Base-by-base conservation (phyloP, 2,797 vertebrate genomes). In the Chaunax sp. region DNA sequence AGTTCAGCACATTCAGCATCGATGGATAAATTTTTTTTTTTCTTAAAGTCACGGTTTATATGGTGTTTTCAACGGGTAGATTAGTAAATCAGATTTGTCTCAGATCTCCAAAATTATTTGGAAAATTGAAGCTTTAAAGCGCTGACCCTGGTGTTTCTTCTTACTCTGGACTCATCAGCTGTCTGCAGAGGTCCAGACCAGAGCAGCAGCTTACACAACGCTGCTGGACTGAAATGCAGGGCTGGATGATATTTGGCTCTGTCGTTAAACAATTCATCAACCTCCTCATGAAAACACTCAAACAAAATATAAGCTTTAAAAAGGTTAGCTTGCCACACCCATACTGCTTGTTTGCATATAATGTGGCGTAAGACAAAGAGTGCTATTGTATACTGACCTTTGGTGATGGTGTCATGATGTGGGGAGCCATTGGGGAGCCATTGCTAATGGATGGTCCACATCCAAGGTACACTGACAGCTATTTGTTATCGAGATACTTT, bases 81-180 rank as follows among this genome's bases (percentile, higher is more conserved):
- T 90, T 85, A 82, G 72, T 72, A 67, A 90, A 91, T 83, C 59
- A 72, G 57, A 89, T 87, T 84, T 66, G 83, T 87, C 77, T 89
- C 82, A 88, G 78, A 83, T 79, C 59, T 62, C 62, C 58, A 77
- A 68, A 76, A 70, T 69, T 13, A 79, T 58, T 69, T 68, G 58
- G 43, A 83, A 81, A 81, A 77, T 69, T 11, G 56, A 64, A 67
- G 64, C 69, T 43, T 4, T 60, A 53, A 64, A 22, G 47, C 56
- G 7, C 7, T 5, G 55, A 30, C 41, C n/a, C 22, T 60, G 62
- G 43, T 22, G 45, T 75, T 78, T 54, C 38, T 51, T 47, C 11
- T 53, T 25, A 12, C 67, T 82, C 69, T 57, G 47, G 41, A 61
- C 16, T 20, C 55, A 60, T 68, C 33, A 45, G 59, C n/a, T 55